These are phyloP conservation scores for Halictus ligatus DNA, from an alignment of 2,888 invertebrate genomes.

Conservation along the genomic window DNA sequence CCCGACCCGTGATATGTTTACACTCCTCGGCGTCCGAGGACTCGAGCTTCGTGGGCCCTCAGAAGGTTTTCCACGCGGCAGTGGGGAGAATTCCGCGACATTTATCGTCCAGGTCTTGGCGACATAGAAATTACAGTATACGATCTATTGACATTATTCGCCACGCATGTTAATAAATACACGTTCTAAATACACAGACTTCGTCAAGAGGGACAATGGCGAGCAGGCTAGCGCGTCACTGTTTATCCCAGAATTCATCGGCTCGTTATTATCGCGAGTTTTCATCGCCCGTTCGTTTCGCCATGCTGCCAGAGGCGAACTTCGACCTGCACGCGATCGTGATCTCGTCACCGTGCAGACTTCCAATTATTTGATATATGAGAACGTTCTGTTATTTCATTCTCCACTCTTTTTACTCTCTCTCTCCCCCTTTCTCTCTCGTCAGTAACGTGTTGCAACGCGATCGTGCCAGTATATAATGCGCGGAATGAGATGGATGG, in stretches of 20 bases:
- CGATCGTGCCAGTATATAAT: background rate
- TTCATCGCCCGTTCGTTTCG: background rate
- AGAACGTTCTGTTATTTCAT: background rate
- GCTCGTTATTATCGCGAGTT: constrained; percentile 31
- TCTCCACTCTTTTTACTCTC: no score
- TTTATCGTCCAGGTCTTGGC: no score
- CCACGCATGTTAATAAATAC: no score
- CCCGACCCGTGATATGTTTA: no score
- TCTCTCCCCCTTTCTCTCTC: no score
- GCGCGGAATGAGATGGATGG: background rate
- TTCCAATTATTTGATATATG: constrained; percentile 6
- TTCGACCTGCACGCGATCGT: background rate
- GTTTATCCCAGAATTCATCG: constrained; percentile 10
- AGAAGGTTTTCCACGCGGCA: no score
- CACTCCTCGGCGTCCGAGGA: no score
- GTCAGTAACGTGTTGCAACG: background rate
- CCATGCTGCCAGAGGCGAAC: background rate
- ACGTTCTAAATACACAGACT: no score
- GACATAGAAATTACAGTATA: no score
- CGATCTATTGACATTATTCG: no score
- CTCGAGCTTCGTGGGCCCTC: no score
- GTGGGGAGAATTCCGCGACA: no score
- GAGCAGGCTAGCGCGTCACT: background rate
- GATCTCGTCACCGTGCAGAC: background rate
- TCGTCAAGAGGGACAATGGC: constrained; percentile 1